phyloP scores from a whole-genome alignment of 1,140 invertebrate genomes.

The Lanistes nyassanus region DNA sequence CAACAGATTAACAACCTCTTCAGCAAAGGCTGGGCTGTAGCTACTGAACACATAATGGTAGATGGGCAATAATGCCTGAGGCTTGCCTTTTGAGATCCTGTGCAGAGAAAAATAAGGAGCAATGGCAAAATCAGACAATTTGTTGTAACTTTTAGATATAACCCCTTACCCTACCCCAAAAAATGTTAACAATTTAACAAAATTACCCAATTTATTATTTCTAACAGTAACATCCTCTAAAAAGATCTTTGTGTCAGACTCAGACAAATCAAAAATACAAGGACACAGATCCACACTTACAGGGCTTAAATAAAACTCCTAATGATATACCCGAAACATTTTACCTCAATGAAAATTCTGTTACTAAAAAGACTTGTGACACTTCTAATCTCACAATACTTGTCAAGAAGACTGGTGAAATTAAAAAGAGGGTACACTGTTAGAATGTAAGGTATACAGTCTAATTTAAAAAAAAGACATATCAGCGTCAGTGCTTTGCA shows the following conservation, averaged over 20 bases:
- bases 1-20: conserved; percentile 30
- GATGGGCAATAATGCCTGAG: conserved; percentile 42
- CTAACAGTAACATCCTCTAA: too few relatives aligned
- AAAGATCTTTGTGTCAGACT: too few relatives aligned
- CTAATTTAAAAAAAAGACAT: background rate
- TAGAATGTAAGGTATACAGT: background rate
- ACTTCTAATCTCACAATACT: too few relatives aligned
- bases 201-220: background rate
- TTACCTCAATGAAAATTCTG: too few relatives aligned
- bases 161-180: background rate
- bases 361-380: too few relatives aligned
- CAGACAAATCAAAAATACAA: too few relatives aligned
- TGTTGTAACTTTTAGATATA: background rate
- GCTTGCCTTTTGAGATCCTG: conserved; percentile 42
- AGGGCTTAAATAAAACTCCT: too few relatives aligned
- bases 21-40: conserved; percentile 39
- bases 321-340: too few relatives aligned
- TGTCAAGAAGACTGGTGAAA: background rate
- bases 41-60: conserved; percentile 49
- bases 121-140: background rate
- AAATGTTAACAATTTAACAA: background rate
- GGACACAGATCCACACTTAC: too few relatives aligned
- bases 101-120: background rate
- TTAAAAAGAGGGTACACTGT: background rate
- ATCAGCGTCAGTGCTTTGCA: too few relatives aligned